Base-by-base conservation (phyloP, 2,797 vertebrate genomes). In the Anguilla anguilla region DNA sequence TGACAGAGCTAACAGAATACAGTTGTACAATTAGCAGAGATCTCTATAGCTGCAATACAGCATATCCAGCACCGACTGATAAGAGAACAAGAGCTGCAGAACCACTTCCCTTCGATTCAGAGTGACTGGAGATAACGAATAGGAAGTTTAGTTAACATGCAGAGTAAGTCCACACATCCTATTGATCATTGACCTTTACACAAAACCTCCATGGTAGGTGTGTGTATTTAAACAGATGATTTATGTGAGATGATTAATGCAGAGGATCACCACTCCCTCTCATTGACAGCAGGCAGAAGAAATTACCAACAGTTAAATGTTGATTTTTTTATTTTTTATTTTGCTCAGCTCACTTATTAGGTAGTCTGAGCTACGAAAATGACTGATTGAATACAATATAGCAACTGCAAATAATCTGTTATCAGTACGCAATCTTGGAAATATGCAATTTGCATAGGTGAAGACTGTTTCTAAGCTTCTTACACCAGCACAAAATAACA, bases 181-280 rank as follows among this genome's bases (percentile, higher is more conserved):
- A 79, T 15, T 28, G 69, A 85, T 61, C 55, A 85, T 84, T 49
- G 72, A 46, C 77, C 51, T 85, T 82, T 67, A 86, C 35, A 81
- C 69, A 88, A 79, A 59, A 67, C 2, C 51, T 25, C 53, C 43
- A 39, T 43, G 83, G 64, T 15, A 31, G 55, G n/a, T 25, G 57
- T 88, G 22, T 17, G 6, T 64, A 17, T 17, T 64, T 64, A 64
- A 64, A 64, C 59, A 64, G 59, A 25, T 64, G 59, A 64, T 64
- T 61, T 13, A 19, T 39, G 13, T 9, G 10, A 84, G 22, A 25
- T 25, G 19, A 64, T 84, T 84, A 72, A 35, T 67, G 55, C 35
- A 1, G 25, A 85, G 25, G 64, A 43, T 49, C 46, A 49, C 72
- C 22, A 43, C 22, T 51, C 84, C 49, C 28, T 9, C 3, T 57